phyloP scores from a whole-genome alignment of 1,140 invertebrate genomes.

The Brachionus plicatilis region DNA sequence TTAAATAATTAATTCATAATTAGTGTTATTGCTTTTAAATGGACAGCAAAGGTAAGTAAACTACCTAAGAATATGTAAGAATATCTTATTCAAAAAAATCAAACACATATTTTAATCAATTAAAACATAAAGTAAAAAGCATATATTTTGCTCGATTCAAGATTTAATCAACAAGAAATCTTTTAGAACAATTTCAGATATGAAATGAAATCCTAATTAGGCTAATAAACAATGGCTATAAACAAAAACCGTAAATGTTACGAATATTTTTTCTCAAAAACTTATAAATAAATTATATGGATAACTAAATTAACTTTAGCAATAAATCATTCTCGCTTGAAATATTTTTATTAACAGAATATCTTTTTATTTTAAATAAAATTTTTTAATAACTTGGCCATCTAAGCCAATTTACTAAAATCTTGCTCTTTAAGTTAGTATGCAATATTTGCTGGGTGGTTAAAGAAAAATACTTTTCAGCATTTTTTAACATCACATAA shows the following conservation, averaged over 20 bases:
- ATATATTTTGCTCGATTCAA: not conserved
- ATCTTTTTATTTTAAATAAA: not conserved
- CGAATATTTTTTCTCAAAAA: not conserved
- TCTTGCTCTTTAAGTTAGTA: too few relatives aligned
- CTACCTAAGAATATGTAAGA: too few relatives aligned
- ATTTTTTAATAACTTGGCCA: not conserved
- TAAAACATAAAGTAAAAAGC: not conserved
- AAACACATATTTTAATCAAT: not conserved
- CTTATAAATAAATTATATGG: not conserved
- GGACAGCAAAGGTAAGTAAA: too few relatives aligned
- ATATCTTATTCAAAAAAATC: not conserved
- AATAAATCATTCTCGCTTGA: conserved; percentile 26
- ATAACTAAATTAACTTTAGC: not conserved
- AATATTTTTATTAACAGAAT: conserved; percentile 6
- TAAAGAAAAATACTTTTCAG: not conserved
- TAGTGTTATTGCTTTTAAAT: too few relatives aligned
- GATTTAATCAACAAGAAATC: not conserved
- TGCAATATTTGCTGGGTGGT: not conserved
- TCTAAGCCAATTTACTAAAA: not conserved
- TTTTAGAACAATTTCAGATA: not conserved
- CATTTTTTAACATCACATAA: not conserved
- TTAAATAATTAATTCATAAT: too few relatives aligned
- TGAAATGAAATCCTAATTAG: not conserved
- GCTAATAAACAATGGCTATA: not conserved
- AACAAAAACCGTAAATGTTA: not conserved